Conservation (phyloP, 2,888 invertebrate genomes). For the Camptogramma bilineatum region DNA sequence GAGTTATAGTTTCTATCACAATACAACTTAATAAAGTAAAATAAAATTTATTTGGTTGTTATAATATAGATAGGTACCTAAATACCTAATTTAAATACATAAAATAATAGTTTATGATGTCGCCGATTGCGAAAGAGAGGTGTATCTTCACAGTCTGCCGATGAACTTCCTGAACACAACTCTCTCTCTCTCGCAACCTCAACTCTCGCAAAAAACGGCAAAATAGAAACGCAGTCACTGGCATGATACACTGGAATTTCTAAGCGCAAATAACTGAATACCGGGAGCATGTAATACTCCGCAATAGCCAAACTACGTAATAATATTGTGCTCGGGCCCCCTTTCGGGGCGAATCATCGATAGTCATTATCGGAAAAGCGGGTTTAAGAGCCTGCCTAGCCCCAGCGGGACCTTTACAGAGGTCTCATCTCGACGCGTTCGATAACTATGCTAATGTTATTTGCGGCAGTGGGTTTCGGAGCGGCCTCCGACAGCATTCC, state of each 20-base stretch:
- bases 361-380: slow-evolving; percentile 84
- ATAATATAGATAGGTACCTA: too few species aligned
- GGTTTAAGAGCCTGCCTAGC: slow-evolving; percentile 80
- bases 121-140: too few species aligned
- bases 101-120: too few species aligned
- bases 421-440: slow-evolving; percentile 82
- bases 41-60: too few species aligned
- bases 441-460: slow-evolving; percentile 86
- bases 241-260: slow-evolving; percentile 55
- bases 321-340: slow-evolving; percentile 80
- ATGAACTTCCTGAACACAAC: slow-evolving; percentile 5
- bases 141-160: too few species aligned
- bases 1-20: too few species aligned
- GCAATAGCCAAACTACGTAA: slow-evolving; percentile 77
- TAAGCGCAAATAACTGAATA: slow-evolving; percentile 71
- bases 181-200: not conserved
- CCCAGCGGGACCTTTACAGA: slow-evolving; percentile 80
- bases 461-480: slow-evolving; percentile 81
- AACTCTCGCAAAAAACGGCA: slow-evolving; percentile 1
- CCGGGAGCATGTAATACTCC: slow-evolving; percentile 72
- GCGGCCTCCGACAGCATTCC: slow-evolving; percentile 71
- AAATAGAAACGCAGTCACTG: slow-evolving; percentile 26
- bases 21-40: too few species aligned
- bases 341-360: slow-evolving; percentile 82
- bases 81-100: too few species aligned